A percentile compares a stretch with the other conserved stretches of the same genome.
Evolutionary conservation across 2,888 invertebrate genomes (phyloP).

Genomic region (Endomychus coccineus): DNA sequence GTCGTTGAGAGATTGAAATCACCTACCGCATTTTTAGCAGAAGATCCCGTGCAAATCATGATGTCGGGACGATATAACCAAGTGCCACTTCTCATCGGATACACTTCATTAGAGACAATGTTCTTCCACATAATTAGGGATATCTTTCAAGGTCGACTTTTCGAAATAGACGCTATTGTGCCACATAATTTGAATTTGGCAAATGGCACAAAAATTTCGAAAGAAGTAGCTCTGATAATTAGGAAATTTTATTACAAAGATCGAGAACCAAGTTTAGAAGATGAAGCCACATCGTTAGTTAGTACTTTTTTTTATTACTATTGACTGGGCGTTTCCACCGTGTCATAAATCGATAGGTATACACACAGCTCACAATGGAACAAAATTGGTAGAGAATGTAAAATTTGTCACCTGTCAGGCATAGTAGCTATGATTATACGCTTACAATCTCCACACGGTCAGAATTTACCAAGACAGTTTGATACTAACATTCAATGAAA

Average conservation of each 20-base stretch:
- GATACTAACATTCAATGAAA: too few relatives aligned
- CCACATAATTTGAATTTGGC: constrained; percentile 27
- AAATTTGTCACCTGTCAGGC: too few relatives aligned
- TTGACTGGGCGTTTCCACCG: too few relatives aligned
- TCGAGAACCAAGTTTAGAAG: constrained; percentile 18
- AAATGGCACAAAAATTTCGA: constrained; percentile 24
- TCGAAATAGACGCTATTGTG: constrained; percentile 24
- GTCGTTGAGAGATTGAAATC: constrained; percentile 26
- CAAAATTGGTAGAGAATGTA: too few relatives aligned
- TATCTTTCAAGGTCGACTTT: constrained; percentile 15
- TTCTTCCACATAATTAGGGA: constrained; percentile 18
- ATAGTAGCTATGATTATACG: too few relatives aligned
- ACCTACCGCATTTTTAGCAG: constrained; percentile 31
- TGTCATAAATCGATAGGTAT: too few relatives aligned
- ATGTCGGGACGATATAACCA: constrained; percentile 33
- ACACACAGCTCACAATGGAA: too few relatives aligned
- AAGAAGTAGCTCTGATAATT: constrained; percentile 25
- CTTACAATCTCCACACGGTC: too few relatives aligned
- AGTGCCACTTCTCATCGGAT: constrained; percentile 38
- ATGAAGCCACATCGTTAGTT: constrained; percentile 17
- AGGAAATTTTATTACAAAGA: constrained; percentile 32
- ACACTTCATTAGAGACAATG: constrained; percentile 35
- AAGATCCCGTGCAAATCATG: constrained; percentile 31
- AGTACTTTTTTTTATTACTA: constrained; percentile 9
- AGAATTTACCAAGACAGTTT: too few relatives aligned